Base-by-base conservation (phyloP, 2,113 vertebrate genomes). In the Hucho hucho region DNA sequence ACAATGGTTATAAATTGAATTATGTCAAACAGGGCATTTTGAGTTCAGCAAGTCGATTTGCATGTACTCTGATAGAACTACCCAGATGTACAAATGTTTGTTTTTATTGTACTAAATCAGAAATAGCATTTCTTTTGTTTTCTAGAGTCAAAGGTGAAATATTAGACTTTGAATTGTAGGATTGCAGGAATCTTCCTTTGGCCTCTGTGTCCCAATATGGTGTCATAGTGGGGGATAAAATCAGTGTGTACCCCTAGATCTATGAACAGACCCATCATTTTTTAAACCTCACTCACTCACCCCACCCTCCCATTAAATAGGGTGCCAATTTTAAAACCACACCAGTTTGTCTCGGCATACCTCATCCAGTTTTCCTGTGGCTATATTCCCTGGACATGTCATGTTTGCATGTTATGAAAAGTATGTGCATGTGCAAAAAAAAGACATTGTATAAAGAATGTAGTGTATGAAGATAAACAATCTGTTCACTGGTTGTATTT, bases 361-460 rank as follows among this genome's bases (percentile, higher is more conserved):
- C 87, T 91, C 92, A 88, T 76, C 83, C 90, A 91, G 89, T 91
- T 93, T 90, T 87, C 86, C 92, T 91, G 89, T 93, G 91, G 92
- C 92, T 92, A 90, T 93, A 90, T 87, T 93, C 81, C 81, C 93
- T 92, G 94, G 91, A 92, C 91, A 89, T 93, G 92, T 95, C 92
- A 93, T 91, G 93, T 95, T 93, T 96, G 96, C 97, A 97, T 97
- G 97, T 97, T 93, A 87, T 92, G 90, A 94, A 91, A 85, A 92
- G 90, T 92, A 91, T 94, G 93, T 96, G 97, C 97, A 98, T 97
- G 97, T 93, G 86, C 89, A 88, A 90, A 84, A 81, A 72, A 26
- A 43, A 82, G 49, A 75, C 26, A 32, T 43, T 64, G 73, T 85
- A 9, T 76, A 93, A 89, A 93, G 94, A 80, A 77, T 79, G 82